Evolutionary conservation across 1,140 invertebrate species (phyloP).

Genomic region (Sarcophaga peregrina): DNA sequence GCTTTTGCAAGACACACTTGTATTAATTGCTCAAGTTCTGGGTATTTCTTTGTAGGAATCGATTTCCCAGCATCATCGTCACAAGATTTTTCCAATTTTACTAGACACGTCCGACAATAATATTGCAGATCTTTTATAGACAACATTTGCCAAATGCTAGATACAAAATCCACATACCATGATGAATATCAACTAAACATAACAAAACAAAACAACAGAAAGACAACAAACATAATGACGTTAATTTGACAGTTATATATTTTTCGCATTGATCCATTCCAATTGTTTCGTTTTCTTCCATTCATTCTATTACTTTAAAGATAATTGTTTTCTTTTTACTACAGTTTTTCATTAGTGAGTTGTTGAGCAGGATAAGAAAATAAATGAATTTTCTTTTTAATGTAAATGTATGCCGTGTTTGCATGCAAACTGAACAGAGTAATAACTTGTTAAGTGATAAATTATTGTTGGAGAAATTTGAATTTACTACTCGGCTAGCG

Average conservation of each 20-base stretch:
- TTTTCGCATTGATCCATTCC: neutral
- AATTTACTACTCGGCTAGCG: slow-evolving; percentile 42
- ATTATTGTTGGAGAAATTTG: slow-evolving; percentile 42
- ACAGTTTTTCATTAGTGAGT: neutral
- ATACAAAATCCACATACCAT: neutral
- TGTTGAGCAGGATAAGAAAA: neutral
- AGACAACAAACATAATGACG: neutral
- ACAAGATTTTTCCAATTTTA: neutral
- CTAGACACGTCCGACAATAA: slow-evolving; percentile 28
- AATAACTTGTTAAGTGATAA: slow-evolving; percentile 26
- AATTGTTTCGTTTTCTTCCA: neutral
- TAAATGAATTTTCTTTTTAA: slow-evolving; percentile 48
- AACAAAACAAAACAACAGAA: neutral
- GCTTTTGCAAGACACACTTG: neutral
- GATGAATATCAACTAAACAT: no score
- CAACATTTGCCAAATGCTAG: neutral
- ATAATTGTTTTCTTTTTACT: neutral
- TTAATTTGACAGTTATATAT: neutral
- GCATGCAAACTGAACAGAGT: slow-evolving; percentile 44
- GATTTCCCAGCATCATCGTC: neutral
- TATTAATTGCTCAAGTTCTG: neutral
- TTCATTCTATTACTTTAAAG: slow-evolving; percentile 10
- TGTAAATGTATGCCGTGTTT: slow-evolving; percentile 48
- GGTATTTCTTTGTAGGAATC: neutral
- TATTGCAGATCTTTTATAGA: neutral